These are phyloP conservation scores for Ruditapes philippinarum DNA, from an alignment of 1,140 invertebrate genomes.

Conservation along the genomic window DNA sequence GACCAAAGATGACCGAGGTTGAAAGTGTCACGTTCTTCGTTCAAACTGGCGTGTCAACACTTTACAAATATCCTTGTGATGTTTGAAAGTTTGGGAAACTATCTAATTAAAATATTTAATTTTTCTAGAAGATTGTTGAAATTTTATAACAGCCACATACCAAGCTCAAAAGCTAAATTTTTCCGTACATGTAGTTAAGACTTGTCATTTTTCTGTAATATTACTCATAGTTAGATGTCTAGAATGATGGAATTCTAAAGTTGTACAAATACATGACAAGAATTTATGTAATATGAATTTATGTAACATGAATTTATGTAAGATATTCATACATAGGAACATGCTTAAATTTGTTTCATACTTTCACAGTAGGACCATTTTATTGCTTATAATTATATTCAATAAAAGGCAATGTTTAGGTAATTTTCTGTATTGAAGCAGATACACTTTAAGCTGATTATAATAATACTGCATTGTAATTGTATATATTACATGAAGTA, in stretches of 20 bases:
- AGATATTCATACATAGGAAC: not conserved
- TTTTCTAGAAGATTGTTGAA: no score
- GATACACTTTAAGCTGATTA: conserved; percentile 29
- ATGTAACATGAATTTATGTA: no score
- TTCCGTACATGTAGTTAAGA: no score
- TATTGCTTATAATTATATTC: not conserved
- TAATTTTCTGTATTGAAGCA: no score
- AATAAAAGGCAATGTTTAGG: not conserved
- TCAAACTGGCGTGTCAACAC: conserved; percentile 10
- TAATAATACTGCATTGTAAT: conserved; percentile 7
- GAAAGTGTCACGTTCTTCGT: not conserved
- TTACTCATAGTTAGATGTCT: no score
- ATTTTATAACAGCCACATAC: no score
- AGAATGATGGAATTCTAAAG: no score
- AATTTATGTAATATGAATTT: no score
- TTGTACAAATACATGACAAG: no score
- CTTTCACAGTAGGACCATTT: not conserved
- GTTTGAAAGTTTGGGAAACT: not conserved
- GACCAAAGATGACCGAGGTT: conserved; percentile 4
- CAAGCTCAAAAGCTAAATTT: no score
- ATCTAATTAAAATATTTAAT: conserved; percentile 20
- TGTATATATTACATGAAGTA: conserved; percentile 26
- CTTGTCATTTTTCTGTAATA: no score
- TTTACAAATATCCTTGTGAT: conserved; percentile 4
- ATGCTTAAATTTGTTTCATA: not conserved